Evolutionary conservation across 2,888 invertebrate genomes (phyloP), one percentile per base, ranked within the genome.

Genomic region (Papilio demoleus): DNA sequence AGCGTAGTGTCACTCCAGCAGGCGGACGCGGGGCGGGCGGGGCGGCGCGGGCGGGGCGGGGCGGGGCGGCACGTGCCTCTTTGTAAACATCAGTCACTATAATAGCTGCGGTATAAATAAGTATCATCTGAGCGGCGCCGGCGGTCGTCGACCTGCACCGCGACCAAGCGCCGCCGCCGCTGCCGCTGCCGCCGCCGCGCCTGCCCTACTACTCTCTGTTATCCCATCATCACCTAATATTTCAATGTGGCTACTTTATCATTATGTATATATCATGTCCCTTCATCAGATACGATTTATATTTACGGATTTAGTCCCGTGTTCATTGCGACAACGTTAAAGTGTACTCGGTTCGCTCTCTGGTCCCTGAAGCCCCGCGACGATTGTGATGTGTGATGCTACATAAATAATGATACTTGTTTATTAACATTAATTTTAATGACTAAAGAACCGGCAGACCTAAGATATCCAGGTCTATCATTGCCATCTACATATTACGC

Each of bases 21-120:
- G 1, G 40, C 40, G 40, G 9, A 34, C 9, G 0, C 40, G 40
- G 40, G 14, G 14, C 12, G 36, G 14, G n/a, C n/a, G n/a, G n/a
- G n/a, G n/a, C n/a, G n/a, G n/a, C 14, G 14, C 40, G n/a, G 5
- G 40, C 14, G 12, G 38, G 14, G 1, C 38, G n/a, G 40, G 40
- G 40, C 40, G 40, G n/a, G n/a, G 5, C 5, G n/a, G 40, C 9
- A 3, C 5, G 40, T 4, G 45, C 45, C 19, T 45, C 27, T 58
- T 12, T 27, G 27, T 34, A 34, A 31, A 58, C 31, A 34, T 27
- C 58, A 17, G 6, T 42, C 42, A 42, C 17, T 58, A 31, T 31
- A 58, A 58, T 50, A 50, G 47, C 47, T 4, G 22, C 24, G 47
- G 24, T 50, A 50, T 50, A 24, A 50, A 50, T 50, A 50, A 12